These are phyloP conservation scores for Cliona cf. orientalis DNA, from an alignment of 37 sponge, comb jelly and placozoan species.

Conservation along the genomic window DNA sequence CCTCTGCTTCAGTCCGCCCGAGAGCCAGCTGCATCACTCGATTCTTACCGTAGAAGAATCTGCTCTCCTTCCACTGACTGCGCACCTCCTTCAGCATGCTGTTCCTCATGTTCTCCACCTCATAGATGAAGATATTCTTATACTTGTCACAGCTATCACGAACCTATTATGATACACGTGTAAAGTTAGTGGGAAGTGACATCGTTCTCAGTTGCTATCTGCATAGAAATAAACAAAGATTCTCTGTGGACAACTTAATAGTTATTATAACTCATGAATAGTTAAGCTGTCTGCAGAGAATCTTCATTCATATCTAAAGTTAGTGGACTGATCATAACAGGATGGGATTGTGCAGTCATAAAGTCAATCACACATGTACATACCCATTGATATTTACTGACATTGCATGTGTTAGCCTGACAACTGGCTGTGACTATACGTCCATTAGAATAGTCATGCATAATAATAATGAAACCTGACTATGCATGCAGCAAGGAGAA, in stretches of 20 bases:
- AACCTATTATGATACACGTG: constrained; percentile 30
- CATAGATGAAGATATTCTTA: constrained; percentile 72
- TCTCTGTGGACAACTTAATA: neutral
- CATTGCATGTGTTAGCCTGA: too few species aligned
- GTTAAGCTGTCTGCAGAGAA: too few species aligned
- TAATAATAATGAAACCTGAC: too few species aligned
- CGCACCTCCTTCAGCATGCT: constrained; percentile 83
- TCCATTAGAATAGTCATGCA: too few species aligned
- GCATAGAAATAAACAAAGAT: too few species aligned
- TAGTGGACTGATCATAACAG: neutral
- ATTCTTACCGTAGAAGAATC: constrained; percentile 97
- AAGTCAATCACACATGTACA: too few species aligned
- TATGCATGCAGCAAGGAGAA: too few species aligned
- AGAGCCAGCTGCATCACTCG: constrained; percentile 90
- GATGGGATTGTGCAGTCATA: constrained; percentile 7
- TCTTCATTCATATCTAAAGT: neutral
- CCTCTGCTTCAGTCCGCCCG: constrained; percentile 79
- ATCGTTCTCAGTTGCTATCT: too few species aligned
- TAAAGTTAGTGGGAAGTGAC: neutral
- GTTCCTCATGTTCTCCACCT: constrained; percentile 94
- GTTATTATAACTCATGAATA: neutral
- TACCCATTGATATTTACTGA: too few species aligned
- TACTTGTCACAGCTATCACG: constrained; percentile 85
- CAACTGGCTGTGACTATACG: too few species aligned
- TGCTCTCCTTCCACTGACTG: constrained; percentile 32